Evolutionary conservation across 2,113 vertebrate species (phyloP).

Genomic region (Urocynchramus pylzowi): DNA sequence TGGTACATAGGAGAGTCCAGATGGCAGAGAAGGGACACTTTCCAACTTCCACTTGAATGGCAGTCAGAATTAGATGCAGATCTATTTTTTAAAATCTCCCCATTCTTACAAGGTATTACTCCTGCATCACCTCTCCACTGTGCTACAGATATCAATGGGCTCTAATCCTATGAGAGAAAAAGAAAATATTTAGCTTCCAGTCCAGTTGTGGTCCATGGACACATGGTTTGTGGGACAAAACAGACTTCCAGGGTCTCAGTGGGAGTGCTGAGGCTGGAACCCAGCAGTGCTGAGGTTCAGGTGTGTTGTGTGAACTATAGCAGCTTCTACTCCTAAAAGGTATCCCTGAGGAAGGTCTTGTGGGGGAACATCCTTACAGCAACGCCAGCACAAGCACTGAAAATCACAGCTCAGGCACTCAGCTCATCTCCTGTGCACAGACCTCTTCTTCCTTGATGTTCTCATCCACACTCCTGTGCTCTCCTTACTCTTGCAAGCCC

Average conservation of each 20-base stretch:
- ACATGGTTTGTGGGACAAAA: not conserved
- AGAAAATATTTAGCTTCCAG: not conserved
- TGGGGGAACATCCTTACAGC: not conserved
- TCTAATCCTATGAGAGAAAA: not conserved
- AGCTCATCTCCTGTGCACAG: not conserved
- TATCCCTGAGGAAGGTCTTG: not conserved
- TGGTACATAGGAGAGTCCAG: not conserved
- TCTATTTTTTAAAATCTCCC: not conserved
- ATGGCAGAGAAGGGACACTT: not conserved
- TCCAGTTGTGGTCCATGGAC: not conserved
- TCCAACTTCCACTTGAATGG: not conserved
- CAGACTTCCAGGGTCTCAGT: not conserved
- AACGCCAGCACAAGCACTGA: not conserved
- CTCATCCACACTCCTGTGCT: not conserved
- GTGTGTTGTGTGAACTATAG: not conserved
- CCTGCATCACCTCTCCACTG: not conserved
- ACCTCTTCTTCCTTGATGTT: not conserved
- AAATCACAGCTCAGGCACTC: not conserved
- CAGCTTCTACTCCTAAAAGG: not conserved
- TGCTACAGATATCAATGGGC: not conserved
- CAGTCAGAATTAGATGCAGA: not conserved
- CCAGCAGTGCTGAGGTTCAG: not conserved
- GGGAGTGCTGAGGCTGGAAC: not conserved
- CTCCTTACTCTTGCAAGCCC: not conserved
- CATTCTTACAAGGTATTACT: not conserved